Percentiles rank a stretch among this genome's conserved stretches.
Conservation (phyloP, 2,888 invertebrate genomes). For the Nephrotoma guestfalica region DNA sequence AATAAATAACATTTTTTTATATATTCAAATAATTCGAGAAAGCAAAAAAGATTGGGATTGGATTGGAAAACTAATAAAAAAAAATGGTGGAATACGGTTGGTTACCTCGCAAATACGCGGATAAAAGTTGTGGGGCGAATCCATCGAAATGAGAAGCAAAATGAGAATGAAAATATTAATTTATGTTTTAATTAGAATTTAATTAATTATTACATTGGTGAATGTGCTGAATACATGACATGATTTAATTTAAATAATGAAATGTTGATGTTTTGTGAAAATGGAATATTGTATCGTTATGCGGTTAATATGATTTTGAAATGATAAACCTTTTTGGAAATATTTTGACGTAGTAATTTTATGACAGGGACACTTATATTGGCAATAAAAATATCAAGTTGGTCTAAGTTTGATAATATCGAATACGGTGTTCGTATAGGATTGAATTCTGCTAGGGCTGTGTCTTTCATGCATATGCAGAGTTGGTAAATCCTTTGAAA, state of each 20-base stretch:
- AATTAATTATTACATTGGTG: neutral
- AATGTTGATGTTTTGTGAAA: neutral
- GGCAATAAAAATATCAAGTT: too few species aligned
- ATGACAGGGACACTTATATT: too few species aligned
- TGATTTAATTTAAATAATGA: neutral
- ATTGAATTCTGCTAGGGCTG: too few species aligned
- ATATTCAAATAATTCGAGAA: neutral
- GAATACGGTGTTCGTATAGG: too few species aligned
- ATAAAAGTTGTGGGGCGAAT: neutral
- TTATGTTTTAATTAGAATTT: neutral
- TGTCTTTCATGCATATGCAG: too few species aligned
- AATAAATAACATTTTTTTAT: neutral
- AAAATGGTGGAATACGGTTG: neutral
- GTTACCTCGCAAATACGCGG: neutral
- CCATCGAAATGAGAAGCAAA: neutral
- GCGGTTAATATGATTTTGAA: neutral
- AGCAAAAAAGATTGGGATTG: neutral
- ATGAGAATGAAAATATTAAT: neutral
- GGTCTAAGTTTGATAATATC: too few species aligned
- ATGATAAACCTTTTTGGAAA: neutral
- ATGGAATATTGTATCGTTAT: neutral
- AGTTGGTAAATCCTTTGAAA: too few species aligned
- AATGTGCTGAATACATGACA: neutral
- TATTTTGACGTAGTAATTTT: neutral
- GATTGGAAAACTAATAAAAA: neutral